Base-by-base conservation (phyloP, 2,113 vertebrate species). In the Tetrax tetrax region DNA sequence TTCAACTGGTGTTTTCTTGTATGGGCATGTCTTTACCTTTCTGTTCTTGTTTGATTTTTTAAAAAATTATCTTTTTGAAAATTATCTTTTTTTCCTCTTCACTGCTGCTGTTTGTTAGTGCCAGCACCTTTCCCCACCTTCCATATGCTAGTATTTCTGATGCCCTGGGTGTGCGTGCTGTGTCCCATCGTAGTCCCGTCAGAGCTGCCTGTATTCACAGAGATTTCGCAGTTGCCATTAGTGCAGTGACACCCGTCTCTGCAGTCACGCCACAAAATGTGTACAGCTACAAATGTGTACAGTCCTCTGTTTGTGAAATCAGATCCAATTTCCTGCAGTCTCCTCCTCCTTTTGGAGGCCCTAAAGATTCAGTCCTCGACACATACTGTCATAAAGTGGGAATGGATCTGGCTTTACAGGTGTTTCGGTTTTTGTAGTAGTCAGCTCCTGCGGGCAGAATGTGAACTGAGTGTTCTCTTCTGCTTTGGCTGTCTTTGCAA, bases 91-190 rank as follows among this genome's bases (percentile, higher is more conserved):
- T 64, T 21, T 65, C 86, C 18, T 90, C 7, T 76, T 72, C 15
- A 29, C 31, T 79, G n/a, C 21, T n/a, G 20, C 27, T 72, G 9
- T 82, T 79, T 43, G 22, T 72, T 37, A 61, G 33, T 35, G 15
- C 7, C 11, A 61, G 0, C 10, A 76, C 7, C 22, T 72, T 94
- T 84, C 27, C 8, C 9, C 15, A 14, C 10, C 7, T 43, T 69
- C 8, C 45, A 0, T 74, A 2, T 50, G 35, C 19, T 76, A 19
- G 4, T 69, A 20, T 3, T 68, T 88, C 7, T 88, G 8, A 56
- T 45, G 22, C 37, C 10, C 9, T n/a, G 43, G 9, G 4, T 31
- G 2, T 3, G 1, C 4, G 2, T 65, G 29, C 35, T 31, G 4
- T 75, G 28, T 81, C 65, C n/a, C 3, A 3, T 70, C 43, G 59